These are phyloP conservation scores for Tillus elongatus DNA, from an alignment of 2,888 invertebrate genomes.

Conservation along the genomic window DNA sequence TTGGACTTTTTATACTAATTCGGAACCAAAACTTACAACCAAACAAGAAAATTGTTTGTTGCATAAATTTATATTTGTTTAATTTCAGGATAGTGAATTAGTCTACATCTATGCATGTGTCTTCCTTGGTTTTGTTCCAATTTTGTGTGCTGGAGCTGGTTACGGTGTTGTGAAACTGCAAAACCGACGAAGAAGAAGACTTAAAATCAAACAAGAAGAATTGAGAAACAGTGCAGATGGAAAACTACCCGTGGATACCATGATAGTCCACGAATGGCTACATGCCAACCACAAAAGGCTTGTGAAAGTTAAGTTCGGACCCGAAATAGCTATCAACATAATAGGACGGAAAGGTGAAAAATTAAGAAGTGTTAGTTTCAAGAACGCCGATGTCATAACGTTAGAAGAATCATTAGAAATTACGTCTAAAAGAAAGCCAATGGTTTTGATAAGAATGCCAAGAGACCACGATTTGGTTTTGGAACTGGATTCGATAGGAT, in stretches of 20 bases:
- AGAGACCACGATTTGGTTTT: conserved; percentile 88
- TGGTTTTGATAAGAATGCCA: conserved; percentile 72
- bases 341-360: conserved; percentile 89
- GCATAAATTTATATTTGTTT: too few species aligned
- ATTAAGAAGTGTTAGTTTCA: conserved; percentile 70
- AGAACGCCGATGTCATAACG: conserved; percentile 66
- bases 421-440: conserved; percentile 65
- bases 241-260: conserved; percentile 75
- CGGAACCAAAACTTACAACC: too few species aligned
- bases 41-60: too few species aligned
- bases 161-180: conserved; percentile 89
- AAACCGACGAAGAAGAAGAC: conserved; percentile 68
- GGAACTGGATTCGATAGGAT: conserved; percentile 75
- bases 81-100: conserved; percentile 79
- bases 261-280: conserved; percentile 90
- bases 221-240: conserved; percentile 40
- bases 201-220: conserved; percentile 77
- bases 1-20: too few species aligned
- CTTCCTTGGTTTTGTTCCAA: conserved; percentile 84
- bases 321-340: conserved; percentile 76
- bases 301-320: conserved; percentile 84
- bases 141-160: conserved; percentile 83
- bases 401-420: conserved; percentile 82
- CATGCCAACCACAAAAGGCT: conserved; percentile 84
- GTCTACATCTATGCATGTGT: conserved; percentile 95